A percentile compares a stretch with the other conserved stretches of the same genome.
Evolutionary conservation across 1,140 invertebrate genomes (phyloP).

Genomic region (Trigoniulus corallinus): DNA sequence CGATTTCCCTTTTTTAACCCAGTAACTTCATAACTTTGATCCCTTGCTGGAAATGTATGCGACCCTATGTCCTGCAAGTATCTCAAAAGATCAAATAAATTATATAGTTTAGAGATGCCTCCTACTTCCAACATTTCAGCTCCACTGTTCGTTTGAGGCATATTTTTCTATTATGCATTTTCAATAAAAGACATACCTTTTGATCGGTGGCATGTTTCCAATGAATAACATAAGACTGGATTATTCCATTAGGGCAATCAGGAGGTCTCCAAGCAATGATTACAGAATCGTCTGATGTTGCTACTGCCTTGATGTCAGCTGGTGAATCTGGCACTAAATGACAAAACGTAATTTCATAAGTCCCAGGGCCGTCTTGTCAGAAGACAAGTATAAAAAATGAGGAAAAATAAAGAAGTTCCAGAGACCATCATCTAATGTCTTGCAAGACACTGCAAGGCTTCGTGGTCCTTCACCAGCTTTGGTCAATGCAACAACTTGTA

Average conservation of each 20-base stretch:
- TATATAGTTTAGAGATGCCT: too few species aligned
- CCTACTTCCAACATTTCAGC: too few species aligned
- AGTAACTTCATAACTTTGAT: conserved; percentile 49
- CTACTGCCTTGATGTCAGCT: conserved; percentile 69
- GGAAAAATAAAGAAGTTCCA: conserved; percentile 2
- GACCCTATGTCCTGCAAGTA: neutral
- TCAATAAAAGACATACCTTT: conserved; percentile 26
- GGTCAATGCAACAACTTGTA: conserved; percentile 87
- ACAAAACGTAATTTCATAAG: neutral
- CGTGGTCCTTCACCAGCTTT: conserved; percentile 85
- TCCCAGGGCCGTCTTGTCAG: too few species aligned
- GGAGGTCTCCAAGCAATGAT: conserved; percentile 71
- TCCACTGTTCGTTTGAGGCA: neutral
- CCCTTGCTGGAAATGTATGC: neutral
- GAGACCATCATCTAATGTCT: conserved; percentile 87
- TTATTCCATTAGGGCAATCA: conserved; percentile 47
- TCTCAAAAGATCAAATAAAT: neutral
- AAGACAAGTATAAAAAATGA: neutral
- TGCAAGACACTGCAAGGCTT: conserved; percentile 75
- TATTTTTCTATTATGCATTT: neutral
- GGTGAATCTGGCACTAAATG: conserved; percentile 66
- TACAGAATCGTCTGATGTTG: conserved; percentile 63
- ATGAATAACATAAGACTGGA: conserved; percentile 59
- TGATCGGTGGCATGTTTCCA: conserved; percentile 57
- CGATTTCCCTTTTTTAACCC: conserved; percentile 58